Base-by-base conservation (phyloP, 2,113 vertebrate genomes). In the Vidua macroura region DNA sequence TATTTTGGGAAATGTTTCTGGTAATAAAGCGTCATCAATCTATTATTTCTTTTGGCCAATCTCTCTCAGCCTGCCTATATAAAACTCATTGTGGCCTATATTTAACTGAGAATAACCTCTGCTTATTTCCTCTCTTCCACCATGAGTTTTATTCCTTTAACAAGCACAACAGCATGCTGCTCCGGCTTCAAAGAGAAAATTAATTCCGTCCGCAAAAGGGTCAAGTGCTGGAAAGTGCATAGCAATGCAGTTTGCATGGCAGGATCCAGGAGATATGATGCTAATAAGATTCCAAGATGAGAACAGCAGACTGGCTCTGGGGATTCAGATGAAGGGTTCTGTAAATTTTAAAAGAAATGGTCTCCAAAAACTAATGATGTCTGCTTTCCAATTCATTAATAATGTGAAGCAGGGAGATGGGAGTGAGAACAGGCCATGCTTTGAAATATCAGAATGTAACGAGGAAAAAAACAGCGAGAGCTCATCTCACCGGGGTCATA, bases 251-350 rank as follows among this genome's bases (percentile, higher is more conserved):
- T 99, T 98, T 98, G 98, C 97, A 93, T 98, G 98, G 98, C 98
- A 98, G 98, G 98, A 98, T 98, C 97, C 90, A 95, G 97, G 98
- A 98, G 98, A 98, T 98, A 98, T 97, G 97, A 98, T 98, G 98
- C 98, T 99, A 99, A 99, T 99, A 98, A 98, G 98, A 99, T 98
- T 98, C 98, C 97, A 98, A 98, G 98, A 98, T 98, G 97, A 97
- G 98, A 98, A 98, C 97, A 98, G 97, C 98, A 98, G 98, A 95
- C 96, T 96, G 96, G 97, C 98, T 98, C 98, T 95, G 95, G 98
- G 98, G 99, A 99, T 98, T 98, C 97, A 98, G 97, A 98, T 98
- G 98, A 98, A 99, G 98, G 98, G 98, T 98, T 98, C 98, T 98
- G 98, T 98, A 98, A 98, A 98, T 98, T 98, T 98, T 98, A 98